phyloP scores from a whole-genome alignment of 2,888 invertebrate genomes.

The Caenorhabditis panamensis region DNA sequence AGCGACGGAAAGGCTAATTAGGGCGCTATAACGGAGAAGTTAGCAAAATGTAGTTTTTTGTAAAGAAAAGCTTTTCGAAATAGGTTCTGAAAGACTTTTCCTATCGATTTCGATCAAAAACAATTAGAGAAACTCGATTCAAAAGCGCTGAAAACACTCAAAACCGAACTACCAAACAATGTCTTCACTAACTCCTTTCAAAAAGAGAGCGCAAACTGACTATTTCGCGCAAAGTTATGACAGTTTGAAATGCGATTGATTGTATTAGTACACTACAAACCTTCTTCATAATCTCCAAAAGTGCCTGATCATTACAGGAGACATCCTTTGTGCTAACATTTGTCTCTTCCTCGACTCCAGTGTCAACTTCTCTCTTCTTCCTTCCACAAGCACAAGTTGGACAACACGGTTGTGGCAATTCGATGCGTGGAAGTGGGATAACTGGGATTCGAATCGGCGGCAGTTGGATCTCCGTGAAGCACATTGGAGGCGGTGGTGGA shows the following conservation, averaged over 20 bases:
- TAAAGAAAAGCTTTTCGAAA: too few species aligned
- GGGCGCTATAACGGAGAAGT: too few species aligned
- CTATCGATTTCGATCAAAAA: too few species aligned
- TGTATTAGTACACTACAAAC: conserved; percentile 6
- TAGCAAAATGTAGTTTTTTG: too few species aligned
- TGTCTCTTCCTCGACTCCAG: conserved; percentile 25
- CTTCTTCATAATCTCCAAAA: conserved; percentile 54
- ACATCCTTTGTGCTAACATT: conserved; percentile 49
- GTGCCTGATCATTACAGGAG: conserved; percentile 50
- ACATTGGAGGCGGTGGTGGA: conserved; percentile 62
- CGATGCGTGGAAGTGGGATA: conserved; percentile 56
- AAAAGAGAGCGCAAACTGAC: too few species aligned
- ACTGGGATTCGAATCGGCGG: conserved; percentile 66
- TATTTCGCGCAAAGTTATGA: too few species aligned
- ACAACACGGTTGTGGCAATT: conserved; percentile 65
- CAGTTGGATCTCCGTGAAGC: conserved; percentile 55
- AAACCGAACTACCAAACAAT: too few species aligned
- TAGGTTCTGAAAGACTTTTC: too few species aligned
- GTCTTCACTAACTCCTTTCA: too few species aligned
- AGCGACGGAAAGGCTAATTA: too few species aligned
- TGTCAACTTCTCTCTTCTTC: conserved; percentile 68
- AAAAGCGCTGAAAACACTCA: too few species aligned
- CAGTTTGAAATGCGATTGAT: background rate
- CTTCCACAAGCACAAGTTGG: conserved; percentile 72
- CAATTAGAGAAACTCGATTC: too few species aligned